Base-by-base conservation (phyloP, 2,888 invertebrate genomes). In the Ophion costatus region DNA sequence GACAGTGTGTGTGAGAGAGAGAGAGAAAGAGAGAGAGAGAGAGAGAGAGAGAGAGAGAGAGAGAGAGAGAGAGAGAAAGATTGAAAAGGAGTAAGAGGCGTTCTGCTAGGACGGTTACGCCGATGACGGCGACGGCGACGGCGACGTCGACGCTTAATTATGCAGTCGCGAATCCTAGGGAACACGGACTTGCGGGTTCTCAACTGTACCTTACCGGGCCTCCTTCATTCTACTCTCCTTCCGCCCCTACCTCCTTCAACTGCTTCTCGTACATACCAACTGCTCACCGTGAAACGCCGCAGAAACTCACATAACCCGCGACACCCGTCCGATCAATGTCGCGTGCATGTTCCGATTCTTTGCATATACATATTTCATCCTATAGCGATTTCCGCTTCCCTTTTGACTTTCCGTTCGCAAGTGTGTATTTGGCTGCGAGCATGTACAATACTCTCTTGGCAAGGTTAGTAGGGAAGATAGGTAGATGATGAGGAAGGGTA, bases 321-420 rank as follows among this genome's bases (percentile, higher is more conserved):
- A 88, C 87, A 89, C 87, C 88, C 88, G 85, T 86, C 86, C 87
- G 90, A 90, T 89, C 90, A 90, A 82, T 86, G 87, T 88, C 86
- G 88, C 88, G 87, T 86, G 87, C 87, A 80, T 85, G 87, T 87
- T 88, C 86, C 87, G 88, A 90, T 88, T 88, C 86, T 82, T 86
- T 78, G 83, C 82, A 89, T 90, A 51, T 51, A 88, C 87, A 90
- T 90, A 86, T 90, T 90, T 90, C 89, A 90, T 90, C 80, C 74
- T 83, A 87, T 66, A 63, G 86, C 86, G 86, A 88, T 89, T 88
- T 88, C 88, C 82, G 80, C 80, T 83, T 79, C 74, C 86, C 80
- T 85, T 86, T 85, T 85, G 82, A 85, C 80, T 80, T 80, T 73
- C 67, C 79, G 29, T 63, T 14, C 42, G 64, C 69, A 51, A 33